Percentiles rank a stretch among this genome's conserved stretches.
Conservation (phyloP, 2,113 vertebrate genomes). For the Lophotis ruficrista region DNA sequence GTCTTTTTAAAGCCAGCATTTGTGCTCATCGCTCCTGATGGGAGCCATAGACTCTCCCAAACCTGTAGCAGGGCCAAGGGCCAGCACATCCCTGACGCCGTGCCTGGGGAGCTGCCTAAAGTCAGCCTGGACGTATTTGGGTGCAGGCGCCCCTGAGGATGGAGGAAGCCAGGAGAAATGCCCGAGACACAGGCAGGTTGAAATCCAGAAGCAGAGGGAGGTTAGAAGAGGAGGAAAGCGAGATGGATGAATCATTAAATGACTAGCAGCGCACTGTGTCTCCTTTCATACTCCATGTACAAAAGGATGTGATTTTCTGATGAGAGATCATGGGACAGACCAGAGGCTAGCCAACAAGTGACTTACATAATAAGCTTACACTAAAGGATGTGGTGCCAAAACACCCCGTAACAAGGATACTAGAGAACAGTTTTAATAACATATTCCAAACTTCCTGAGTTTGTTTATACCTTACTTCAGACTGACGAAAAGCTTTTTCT, state of each 20-base stretch:
- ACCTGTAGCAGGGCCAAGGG: not conserved
- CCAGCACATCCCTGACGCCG: not conserved
- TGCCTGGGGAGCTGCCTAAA: not conserved
- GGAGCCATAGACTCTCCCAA: not conserved
- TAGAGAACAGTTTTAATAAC: constrained; percentile 54
- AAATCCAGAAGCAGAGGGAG: not conserved
- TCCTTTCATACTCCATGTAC: not conserved
- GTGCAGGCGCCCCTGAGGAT: not conserved
- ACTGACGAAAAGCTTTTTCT: constrained; percentile 60
- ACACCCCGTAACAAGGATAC: constrained; percentile 32
- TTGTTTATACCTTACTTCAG: constrained; percentile 71
- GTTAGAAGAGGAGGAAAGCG: not conserved
- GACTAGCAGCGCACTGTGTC: not conserved
- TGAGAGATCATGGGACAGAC: not conserved
- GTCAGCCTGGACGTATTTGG: not conserved
- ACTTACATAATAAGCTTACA: constrained; percentile 19
- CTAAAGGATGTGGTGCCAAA: constrained; percentile 14
- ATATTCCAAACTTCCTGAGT: constrained; percentile 75
- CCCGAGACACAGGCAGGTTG: not conserved
- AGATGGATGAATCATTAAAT: not conserved
- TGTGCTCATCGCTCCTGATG: fast-evolving
- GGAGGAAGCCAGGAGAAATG: not conserved
- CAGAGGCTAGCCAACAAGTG: not conserved
- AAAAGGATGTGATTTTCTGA: not conserved
- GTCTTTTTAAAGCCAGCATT: not conserved